Evolutionary conservation across 2,888 invertebrate species (phyloP).

Genomic region (Sepioteuthis lessoniana): DNA sequence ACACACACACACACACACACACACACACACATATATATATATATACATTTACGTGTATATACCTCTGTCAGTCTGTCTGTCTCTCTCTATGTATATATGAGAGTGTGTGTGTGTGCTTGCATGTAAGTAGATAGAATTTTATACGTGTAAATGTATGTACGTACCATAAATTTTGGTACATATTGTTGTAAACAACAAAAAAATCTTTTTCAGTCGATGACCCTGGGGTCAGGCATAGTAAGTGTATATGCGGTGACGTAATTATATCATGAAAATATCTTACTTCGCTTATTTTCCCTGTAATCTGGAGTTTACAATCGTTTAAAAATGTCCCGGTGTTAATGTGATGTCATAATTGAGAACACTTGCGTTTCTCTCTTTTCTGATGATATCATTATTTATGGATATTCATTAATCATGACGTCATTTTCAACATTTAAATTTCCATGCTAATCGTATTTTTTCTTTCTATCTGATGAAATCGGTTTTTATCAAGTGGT

Average conservation of each 20-base stretch:
- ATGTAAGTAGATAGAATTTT: background rate
- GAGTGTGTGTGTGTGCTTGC: too few species aligned
- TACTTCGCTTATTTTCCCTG: background rate
- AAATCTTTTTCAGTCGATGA: too few species aligned
- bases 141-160: background rate
- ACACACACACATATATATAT: constrained; percentile 23
- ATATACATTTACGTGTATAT: background rate
- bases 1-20: background rate
- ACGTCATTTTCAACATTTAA: background rate
- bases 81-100: background rate
- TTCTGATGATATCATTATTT: background rate
- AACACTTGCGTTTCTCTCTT: background rate
- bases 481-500: background rate
- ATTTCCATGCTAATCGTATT: too few species aligned
- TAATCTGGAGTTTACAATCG: background rate
- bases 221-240: too few species aligned
- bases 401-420: background rate
- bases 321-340: background rate
- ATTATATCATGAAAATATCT: background rate
- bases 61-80: background rate
- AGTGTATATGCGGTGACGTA: background rate
- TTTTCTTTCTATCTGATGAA: background rate
- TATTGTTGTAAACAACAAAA: too few species aligned
- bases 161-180: too few species aligned
- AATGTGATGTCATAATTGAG: background rate